Percentiles rank a stretch among this genome's conserved stretches.
Conservation (phyloP, 2,888 invertebrate genomes). For the Cistogaster globosa region DNA sequence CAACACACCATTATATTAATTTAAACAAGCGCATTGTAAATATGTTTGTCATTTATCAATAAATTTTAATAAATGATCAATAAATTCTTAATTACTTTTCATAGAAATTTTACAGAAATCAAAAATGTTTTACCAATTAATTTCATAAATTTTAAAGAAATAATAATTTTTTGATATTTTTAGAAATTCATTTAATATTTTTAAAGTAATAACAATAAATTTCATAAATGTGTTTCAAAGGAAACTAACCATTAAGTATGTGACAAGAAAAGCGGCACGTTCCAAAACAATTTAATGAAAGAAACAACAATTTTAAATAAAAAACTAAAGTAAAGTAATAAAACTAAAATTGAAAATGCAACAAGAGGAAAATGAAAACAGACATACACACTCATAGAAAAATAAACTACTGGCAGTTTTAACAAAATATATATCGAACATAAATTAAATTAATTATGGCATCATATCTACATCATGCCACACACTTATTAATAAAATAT, state of each 20-base stretch:
- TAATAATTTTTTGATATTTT: constrained; percentile 52
- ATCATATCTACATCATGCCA: constrained; percentile 61
- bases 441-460: constrained; percentile 81
- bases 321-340: not conserved
- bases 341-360: constrained; percentile 30
- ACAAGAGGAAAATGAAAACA: not conserved
- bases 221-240: constrained; percentile 67
- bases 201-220: constrained; percentile 72
- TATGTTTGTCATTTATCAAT: constrained; percentile 22
- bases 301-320: constrained; percentile 11
- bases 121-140: constrained; percentile 18
- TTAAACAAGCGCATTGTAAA: constrained; percentile 32
- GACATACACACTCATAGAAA: not conserved
- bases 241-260: constrained; percentile 68
- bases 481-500: constrained; percentile 28
- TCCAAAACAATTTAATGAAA: constrained; percentile 80
- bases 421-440: constrained; percentile 80
- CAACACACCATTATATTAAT: constrained; percentile 26
- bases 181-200: constrained; percentile 69
- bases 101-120: constrained; percentile 5
- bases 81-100: constrained; percentile 10
- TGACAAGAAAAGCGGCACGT: constrained; percentile 76
- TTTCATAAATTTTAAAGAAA: constrained; percentile 31
- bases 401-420: constrained; percentile 60
- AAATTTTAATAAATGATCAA: constrained; percentile 19